Evolutionary conservation across 2,797 vertebrate species (phyloP).

Genomic region (Tokudaia muenninki): DNA sequence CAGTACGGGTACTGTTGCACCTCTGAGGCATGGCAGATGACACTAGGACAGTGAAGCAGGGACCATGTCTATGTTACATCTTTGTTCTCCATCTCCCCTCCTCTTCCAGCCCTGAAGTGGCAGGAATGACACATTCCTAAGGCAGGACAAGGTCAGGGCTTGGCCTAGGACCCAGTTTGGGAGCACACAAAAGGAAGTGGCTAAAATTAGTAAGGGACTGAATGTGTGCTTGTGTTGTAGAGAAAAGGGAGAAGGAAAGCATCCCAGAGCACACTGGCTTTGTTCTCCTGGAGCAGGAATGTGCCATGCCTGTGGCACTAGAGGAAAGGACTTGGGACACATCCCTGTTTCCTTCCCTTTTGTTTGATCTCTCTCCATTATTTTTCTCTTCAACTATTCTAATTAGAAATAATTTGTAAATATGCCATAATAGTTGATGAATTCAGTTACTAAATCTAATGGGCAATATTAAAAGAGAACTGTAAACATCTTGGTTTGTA

Average conservation of each 20-base stretch:
- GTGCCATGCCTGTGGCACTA: background rate
- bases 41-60: background rate
- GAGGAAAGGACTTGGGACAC: background rate
- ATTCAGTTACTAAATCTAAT: slow-evolving; percentile 10
- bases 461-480: background rate
- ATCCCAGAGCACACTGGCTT: background rate
- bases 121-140: slow-evolving; percentile 64
- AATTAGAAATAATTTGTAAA: slow-evolving; percentile 34
- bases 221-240: slow-evolving; percentile 42
- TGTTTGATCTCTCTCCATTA: background rate
- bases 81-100: background rate
- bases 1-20: background rate
- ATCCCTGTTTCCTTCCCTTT: background rate
- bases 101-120: background rate
- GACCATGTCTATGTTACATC: background rate
- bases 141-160: slow-evolving; percentile 63
- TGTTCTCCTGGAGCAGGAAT: background rate
- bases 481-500: background rate
- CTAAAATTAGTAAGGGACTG: slow-evolving; percentile 72
- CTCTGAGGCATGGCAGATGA: background rate
- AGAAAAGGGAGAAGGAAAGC: background rate
- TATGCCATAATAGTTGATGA: background rate
- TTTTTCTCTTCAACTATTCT: background rate
- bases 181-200: slow-evolving; percentile 49
- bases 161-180: slow-evolving; percentile 24